Conservation (phyloP, 2,888 invertebrate species). For the Protophormia terraenovae region DNA sequence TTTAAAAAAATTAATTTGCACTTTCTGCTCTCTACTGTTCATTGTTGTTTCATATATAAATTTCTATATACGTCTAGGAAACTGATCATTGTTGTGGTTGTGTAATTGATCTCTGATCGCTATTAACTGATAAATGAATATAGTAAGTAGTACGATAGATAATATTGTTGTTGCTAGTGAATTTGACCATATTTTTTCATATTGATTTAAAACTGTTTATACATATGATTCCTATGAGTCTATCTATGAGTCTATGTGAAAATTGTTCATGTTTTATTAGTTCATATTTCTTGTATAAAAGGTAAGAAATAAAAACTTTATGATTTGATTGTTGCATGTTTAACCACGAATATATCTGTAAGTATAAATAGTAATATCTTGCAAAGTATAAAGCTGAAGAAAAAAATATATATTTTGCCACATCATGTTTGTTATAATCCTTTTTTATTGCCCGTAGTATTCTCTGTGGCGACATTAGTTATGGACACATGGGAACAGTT, state of each 20-base stretch:
- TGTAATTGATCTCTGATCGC: constrained; percentile 67
- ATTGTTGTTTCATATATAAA: background rate
- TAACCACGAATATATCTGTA: no score
- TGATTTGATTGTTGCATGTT: constrained; percentile 56
- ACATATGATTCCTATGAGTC: background rate
- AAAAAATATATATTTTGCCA: constrained; percentile 28
- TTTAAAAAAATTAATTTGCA: no score
- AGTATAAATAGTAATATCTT: constrained; percentile 11
- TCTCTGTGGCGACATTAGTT: constrained; percentile 65
- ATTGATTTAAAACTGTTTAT: constrained; percentile 36
- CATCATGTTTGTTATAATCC: constrained; percentile 60
- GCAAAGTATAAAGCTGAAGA: background rate
- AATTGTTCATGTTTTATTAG: constrained; percentile 61
- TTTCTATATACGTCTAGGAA: constrained; percentile 20
- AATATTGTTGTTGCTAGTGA: constrained; percentile 66
- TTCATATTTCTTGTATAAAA: constrained; percentile 35
- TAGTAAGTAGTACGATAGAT: constrained; percentile 60
- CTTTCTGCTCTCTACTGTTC: no score
- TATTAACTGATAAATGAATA: constrained; percentile 65
- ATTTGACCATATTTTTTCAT: constrained; percentile 51
- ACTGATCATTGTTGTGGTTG: constrained; percentile 52
- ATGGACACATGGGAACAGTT: constrained; percentile 65
- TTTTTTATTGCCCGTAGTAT: constrained; percentile 46
- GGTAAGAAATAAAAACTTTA: background rate
- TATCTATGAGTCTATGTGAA: constrained; percentile 41